These are phyloP conservation scores for Calyptomena viridis DNA, from an alignment of 2,113 vertebrate species.

Conservation along the genomic window DNA sequence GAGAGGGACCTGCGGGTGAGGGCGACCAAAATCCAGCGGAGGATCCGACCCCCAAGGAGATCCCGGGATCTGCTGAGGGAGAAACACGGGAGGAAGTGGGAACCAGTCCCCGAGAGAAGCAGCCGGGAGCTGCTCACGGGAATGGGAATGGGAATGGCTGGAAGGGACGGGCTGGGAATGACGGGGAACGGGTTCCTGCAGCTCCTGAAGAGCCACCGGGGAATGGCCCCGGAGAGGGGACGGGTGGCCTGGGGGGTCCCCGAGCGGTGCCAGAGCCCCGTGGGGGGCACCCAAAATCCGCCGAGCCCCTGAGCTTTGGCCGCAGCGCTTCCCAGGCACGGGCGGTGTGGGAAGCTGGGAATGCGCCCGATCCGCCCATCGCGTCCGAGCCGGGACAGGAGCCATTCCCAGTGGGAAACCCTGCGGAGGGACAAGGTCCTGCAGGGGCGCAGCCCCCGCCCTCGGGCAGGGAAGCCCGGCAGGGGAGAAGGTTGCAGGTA, in stretches of 20 bases:
- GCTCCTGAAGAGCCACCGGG: neutral
- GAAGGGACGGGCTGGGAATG: neutral
- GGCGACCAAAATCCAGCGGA: neutral
- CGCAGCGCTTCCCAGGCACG: neutral
- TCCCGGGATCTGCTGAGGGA: rapidly evolving
- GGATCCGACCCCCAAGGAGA: rapidly evolving
- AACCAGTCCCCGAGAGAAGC: neutral
- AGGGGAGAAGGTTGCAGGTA: neutral
- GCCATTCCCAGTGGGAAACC: neutral
- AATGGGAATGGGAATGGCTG: neutral
- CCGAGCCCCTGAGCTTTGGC: neutral
- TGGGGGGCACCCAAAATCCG: neutral
- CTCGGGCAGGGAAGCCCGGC: neutral
- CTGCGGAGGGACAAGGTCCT: neutral
- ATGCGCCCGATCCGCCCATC: neutral
- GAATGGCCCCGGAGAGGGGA: neutral
- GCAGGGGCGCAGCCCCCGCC: neutral
- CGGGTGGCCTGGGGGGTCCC: neutral
- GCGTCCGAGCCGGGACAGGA: neutral
- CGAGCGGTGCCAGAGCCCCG: neutral
- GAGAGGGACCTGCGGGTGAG: neutral
- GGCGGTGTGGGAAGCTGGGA: neutral
- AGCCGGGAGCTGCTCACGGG: neutral
- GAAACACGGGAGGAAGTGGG: neutral
- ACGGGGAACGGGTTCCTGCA: neutral